phyloP scores from a whole-genome alignment of 30 jellyfish, hydroid and myxozoan genomes.

The Aurelia aurita region DNA sequence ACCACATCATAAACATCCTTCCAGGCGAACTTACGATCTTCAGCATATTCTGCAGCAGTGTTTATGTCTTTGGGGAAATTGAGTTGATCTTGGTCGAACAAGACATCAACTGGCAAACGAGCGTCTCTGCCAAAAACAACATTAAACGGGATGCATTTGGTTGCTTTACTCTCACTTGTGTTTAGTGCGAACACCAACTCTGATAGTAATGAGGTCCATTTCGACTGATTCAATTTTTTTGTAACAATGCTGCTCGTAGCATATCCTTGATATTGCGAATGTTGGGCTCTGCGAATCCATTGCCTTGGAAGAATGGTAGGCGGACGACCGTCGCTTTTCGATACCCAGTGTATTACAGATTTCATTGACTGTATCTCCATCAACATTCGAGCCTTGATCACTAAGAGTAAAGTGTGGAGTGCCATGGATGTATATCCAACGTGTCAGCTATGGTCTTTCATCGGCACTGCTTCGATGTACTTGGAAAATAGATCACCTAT shows the following conservation, averaged over 20 bases:
- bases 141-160: slow-evolving; percentile 38
- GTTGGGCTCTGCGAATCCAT: slow-evolving; percentile 62
- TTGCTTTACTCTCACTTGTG: slow-evolving; percentile 50
- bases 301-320: slow-evolving; percentile 68
- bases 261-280: slow-evolving; percentile 63
- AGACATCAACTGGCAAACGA: slow-evolving; percentile 47
- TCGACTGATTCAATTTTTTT: slow-evolving; percentile 28
- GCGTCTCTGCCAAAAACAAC: slow-evolving; percentile 60
- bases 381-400: slow-evolving; percentile 72
- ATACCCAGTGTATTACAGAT: slow-evolving; percentile 36
- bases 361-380: slow-evolving; percentile 46
- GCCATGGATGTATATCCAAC: slow-evolving; percentile 50
- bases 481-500: no score
- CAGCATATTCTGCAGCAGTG: slow-evolving; percentile 1
- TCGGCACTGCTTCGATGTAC: slow-evolving; percentile 44
- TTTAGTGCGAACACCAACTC: slow-evolving; percentile 53
- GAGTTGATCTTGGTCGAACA: slow-evolving; percentile 12
- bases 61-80: neutral
- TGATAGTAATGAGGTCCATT: slow-evolving; percentile 43
- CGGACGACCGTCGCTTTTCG: slow-evolving; percentile 60
- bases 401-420: slow-evolving; percentile 49
- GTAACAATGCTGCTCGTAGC: slow-evolving; percentile 50
- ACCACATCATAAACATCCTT: slow-evolving; percentile 26
- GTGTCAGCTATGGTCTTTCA: slow-evolving; percentile 33
- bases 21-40: neutral